phyloP scores from a whole-genome alignment of 1,140 invertebrate genomes.

The Condylostylus longicornis region DNA sequence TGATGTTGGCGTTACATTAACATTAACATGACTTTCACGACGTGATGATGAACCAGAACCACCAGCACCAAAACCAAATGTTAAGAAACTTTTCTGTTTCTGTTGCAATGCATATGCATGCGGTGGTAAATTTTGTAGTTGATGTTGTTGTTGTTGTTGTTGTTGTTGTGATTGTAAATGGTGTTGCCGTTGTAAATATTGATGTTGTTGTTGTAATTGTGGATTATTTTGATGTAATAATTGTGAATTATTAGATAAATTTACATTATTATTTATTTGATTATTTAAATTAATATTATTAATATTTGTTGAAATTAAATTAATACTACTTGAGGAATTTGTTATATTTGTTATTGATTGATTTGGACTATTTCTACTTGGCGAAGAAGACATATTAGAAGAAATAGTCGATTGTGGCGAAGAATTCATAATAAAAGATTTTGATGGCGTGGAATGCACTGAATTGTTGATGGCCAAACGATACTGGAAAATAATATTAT shows the following conservation, averaged over 20 bases:
- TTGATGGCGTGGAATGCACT: conserved; percentile 42
- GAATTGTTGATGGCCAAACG: conserved; percentile 35
- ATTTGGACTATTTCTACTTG: conserved; percentile 33
- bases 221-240: too few relatives aligned
- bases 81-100: conserved; percentile 93
- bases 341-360: conserved; percentile 38
- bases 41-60: conserved; percentile 49
- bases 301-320: too few relatives aligned
- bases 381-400: conserved; percentile 39
- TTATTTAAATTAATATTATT: too few relatives aligned
- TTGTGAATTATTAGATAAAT: conserved; percentile 32
- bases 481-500: conserved; percentile 16
- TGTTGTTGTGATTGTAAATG: conserved; percentile 10
- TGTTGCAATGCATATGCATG: conserved; percentile 64
- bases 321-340: conserved; percentile 31
- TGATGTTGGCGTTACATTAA: conserved; percentile 87
- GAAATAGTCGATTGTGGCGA: conserved; percentile 31
- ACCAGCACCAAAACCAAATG: conserved; percentile 86
- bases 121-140: conserved; percentile 33
- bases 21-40: conserved; percentile 89
- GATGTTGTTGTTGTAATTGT: conserved; percentile 20
- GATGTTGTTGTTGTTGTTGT: conserved; percentile 15
- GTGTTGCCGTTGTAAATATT: conserved; percentile 9
- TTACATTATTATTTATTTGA: conserved; percentile 8
- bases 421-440: conserved; percentile 36